Conservation (phyloP, 1,140 invertebrate species). For the Drosophila serrata region DNA sequence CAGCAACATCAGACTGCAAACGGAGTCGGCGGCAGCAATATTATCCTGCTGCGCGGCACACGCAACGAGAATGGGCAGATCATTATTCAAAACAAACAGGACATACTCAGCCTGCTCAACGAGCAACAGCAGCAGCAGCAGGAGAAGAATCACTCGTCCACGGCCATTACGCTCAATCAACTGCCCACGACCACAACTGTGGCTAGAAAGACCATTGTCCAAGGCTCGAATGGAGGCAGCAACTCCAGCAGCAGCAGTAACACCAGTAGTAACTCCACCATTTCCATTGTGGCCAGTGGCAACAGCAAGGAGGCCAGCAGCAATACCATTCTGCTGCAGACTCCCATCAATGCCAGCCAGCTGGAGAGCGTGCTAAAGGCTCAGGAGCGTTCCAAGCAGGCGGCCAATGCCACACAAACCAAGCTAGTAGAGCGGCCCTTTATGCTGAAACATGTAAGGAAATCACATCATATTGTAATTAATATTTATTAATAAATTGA, state of each 20-base stretch:
- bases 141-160: slow-evolving; percentile 56
- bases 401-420: slow-evolving; percentile 22
- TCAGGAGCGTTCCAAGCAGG: slow-evolving; percentile 51
- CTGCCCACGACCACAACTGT: slow-evolving; percentile 78
- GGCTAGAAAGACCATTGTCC: slow-evolving; percentile 70
- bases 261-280: slow-evolving; percentile 47
- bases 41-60: slow-evolving; percentile 83
- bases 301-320: slow-evolving; percentile 61
- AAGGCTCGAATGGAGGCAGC: slow-evolving; percentile 17
- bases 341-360: slow-evolving; percentile 84
- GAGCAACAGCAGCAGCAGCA: slow-evolving; percentile 78
- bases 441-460: slow-evolving; percentile 79
- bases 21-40: slow-evolving; percentile 64
- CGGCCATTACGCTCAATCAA: slow-evolving; percentile 77
- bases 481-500: neutral
- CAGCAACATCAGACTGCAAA: slow-evolving; percentile 55
- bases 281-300: slow-evolving; percentile 66
- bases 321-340: slow-evolving; percentile 80
- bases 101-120: slow-evolving; percentile 78
- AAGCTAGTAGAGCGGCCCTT: slow-evolving; percentile 76
- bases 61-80: slow-evolving; percentile 85
- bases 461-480: fast-evolving
- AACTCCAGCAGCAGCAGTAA: slow-evolving; percentile 6
- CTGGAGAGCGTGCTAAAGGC: slow-evolving; percentile 79
- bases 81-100: slow-evolving; percentile 84